Conservation (phyloP, 2,113 vertebrate genomes). For the Tonatia bakeri region DNA sequence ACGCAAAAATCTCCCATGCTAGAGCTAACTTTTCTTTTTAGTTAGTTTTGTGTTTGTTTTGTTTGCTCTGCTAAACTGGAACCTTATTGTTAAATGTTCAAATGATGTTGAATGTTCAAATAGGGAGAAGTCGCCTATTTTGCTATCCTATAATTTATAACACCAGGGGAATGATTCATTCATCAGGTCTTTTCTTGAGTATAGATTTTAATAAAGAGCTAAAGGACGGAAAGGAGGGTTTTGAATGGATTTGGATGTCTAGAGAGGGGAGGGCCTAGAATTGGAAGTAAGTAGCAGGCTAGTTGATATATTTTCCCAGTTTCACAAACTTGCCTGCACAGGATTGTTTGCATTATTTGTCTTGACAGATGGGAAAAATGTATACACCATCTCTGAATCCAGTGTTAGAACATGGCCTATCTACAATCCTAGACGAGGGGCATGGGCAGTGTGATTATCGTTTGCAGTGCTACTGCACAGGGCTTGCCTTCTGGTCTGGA, state of each 20-base stretch:
- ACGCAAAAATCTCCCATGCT: background rate
- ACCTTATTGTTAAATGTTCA: background rate
- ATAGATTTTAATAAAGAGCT: background rate
- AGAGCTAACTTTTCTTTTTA: background rate
- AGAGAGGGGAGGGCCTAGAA: background rate
- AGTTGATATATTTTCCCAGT: background rate
- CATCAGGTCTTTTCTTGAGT: background rate
- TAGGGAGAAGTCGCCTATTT: background rate
- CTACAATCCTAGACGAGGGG: background rate
- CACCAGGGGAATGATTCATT: background rate
- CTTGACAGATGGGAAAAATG: background rate
- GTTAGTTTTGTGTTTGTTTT: background rate
- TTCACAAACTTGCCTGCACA: background rate
- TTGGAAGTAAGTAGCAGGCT: background rate
- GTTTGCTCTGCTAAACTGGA: background rate
- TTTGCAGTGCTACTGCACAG: background rate
- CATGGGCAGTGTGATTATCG: background rate
- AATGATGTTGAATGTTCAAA: background rate
- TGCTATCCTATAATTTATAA: background rate
- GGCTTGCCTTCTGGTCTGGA: background rate
- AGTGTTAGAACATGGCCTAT: background rate
- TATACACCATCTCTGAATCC: background rate
- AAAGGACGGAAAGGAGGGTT: background rate
- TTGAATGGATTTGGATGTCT: background rate
- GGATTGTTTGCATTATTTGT: background rate